These are phyloP conservation scores for Anoplopoma fimbria DNA, from an alignment of 2,113 vertebrate genomes.

Conservation along the genomic window DNA sequence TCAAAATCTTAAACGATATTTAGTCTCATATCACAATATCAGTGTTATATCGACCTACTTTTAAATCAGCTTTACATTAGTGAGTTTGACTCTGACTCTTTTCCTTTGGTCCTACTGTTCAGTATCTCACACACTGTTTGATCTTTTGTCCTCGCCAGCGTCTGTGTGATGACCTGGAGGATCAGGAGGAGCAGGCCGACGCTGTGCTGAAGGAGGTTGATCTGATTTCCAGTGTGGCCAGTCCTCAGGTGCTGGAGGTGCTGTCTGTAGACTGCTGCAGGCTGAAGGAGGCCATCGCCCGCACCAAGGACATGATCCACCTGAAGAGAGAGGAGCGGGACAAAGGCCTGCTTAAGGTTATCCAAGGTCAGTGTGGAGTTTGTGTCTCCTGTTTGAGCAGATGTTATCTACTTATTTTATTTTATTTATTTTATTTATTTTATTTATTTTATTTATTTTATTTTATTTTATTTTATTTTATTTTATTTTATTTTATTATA, in stretches of 20 bases:
- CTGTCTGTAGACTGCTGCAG: conserved; percentile 82
- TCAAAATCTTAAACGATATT: not conserved
- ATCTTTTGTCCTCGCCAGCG: conserved; percentile 75
- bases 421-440: too few species aligned
- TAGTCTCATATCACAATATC: not conserved
- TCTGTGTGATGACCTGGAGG: conserved; percentile 87
- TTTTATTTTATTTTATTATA: too few species aligned
- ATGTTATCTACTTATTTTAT: not conserved
- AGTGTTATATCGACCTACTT: not conserved
- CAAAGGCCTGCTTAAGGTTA: conserved; percentile 84
- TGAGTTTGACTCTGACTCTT: not conserved
- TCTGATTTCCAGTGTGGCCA: conserved; percentile 82
- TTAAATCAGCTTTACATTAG: too few species aligned
- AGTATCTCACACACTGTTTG: not conserved
- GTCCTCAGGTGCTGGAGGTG: conserved; percentile 86
- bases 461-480: too few species aligned
- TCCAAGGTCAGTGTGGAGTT: conserved; percentile 83
- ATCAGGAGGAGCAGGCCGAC: conserved; percentile 87
- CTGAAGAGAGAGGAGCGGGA: conserved; percentile 90
- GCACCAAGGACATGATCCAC: conserved; percentile 87
- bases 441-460: too few species aligned
- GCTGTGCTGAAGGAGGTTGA: conserved; percentile 87
- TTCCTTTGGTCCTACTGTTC: not conserved
- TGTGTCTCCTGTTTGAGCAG: not conserved
- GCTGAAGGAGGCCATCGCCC: conserved; percentile 79